These are phyloP conservation scores for Stegodyphus dumicola DNA, from an alignment of 1,140 invertebrate genomes.

Conservation along the genomic window DNA sequence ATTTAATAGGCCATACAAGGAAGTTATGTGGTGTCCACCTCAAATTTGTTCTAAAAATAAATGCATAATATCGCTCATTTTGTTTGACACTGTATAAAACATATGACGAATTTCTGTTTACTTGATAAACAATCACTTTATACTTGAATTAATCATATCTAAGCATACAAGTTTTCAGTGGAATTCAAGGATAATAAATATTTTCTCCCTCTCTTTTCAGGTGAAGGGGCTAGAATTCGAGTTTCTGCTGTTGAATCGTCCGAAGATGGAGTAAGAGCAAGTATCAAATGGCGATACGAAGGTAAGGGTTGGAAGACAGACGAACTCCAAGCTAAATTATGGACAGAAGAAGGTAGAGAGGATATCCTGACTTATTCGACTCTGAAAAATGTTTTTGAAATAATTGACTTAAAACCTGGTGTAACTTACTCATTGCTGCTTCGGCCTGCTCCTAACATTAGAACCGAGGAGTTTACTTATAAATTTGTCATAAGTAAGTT, in stretches of 20 bases:
- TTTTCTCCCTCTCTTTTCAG: background rate
- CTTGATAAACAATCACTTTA: too few relatives aligned
- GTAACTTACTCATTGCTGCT: conserved; percentile 19
- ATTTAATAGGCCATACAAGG: too few relatives aligned
- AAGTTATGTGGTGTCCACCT: too few relatives aligned
- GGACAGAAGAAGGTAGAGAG: conserved; percentile 12
- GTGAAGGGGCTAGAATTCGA: conserved; percentile 27
- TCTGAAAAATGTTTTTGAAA: background rate
- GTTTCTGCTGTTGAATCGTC: conserved; percentile 4
- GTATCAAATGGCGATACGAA: conserved; percentile 29
- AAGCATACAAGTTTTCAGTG: too few relatives aligned
- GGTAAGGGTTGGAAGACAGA: conserved; percentile 50
- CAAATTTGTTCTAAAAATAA: too few relatives aligned
- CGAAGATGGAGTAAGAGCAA: background rate
- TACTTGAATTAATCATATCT: too few relatives aligned
- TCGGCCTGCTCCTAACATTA: conserved; percentile 38
- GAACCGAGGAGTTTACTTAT: conserved; percentile 18
- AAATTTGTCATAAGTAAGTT: conserved; percentile 52
- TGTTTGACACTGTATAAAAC: too few relatives aligned
- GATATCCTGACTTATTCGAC: background rate
- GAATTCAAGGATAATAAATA: too few relatives aligned
- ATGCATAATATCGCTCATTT: too few relatives aligned
- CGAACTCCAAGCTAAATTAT: conserved; percentile 23
- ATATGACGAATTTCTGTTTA: too few relatives aligned
- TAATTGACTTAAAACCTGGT: conserved; percentile 4